A percentile compares a stretch with the other conserved stretches of the same genome.
Conservation (phyloP, 2,888 invertebrate species). For the Yponomeuta evonymella region DNA sequence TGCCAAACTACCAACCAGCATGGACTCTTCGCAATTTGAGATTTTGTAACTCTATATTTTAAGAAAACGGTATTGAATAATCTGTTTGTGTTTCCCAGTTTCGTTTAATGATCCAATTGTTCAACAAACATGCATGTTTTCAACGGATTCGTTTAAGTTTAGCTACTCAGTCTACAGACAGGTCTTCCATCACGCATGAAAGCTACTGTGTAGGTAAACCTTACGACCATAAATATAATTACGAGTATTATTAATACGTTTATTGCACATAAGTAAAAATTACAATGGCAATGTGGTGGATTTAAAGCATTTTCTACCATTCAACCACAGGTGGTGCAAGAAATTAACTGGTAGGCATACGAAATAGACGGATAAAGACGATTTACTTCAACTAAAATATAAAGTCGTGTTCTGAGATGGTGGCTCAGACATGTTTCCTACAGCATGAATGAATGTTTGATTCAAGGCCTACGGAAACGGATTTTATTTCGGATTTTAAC, state of each 20-base stretch:
- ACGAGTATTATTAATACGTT: no score
- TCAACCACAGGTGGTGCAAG: no score
- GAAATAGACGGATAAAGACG: no score
- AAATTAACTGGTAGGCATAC: no score
- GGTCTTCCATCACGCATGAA: neutral
- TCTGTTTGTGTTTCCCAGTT: neutral
- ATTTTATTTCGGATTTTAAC: slow-evolving; percentile 1
- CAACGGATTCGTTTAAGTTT: neutral
- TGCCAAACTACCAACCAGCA: no score
- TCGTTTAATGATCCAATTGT: neutral
- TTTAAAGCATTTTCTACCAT: no score
- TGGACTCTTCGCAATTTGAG: no score
- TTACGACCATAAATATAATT: neutral
- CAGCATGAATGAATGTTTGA: neutral
- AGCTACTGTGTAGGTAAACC: neutral
- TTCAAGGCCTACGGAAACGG: neutral
- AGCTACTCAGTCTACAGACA: neutral
- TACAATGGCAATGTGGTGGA: no score
- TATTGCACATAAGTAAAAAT: no score
- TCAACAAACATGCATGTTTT: neutral
- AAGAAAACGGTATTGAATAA: no score
- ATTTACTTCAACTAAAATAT: neutral
- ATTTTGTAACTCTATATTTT: no score
- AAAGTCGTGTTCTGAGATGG: neutral
- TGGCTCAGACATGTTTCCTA: neutral